Evolutionary conservation across 2,113 vertebrate genomes (phyloP).

Genomic region (Sylvia atricapilla): DNA sequence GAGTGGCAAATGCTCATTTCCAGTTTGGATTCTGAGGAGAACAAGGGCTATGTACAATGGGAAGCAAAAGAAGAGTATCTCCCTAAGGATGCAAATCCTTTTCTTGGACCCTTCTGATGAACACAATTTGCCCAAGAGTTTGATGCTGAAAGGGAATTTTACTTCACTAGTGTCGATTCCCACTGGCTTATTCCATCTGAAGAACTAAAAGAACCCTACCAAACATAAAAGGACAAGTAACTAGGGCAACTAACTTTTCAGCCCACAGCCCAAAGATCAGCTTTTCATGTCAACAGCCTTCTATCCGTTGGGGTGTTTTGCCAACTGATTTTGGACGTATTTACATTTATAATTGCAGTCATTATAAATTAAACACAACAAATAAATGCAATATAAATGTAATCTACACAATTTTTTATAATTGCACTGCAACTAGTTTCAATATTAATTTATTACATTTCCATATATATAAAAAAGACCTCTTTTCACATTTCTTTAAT

Average conservation of each 20-base stretch:
- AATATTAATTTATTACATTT: slow-evolving; percentile 58
- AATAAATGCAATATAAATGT: slow-evolving; percentile 62
- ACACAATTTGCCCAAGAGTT: neutral
- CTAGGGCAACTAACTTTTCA: neutral
- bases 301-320: neutral
- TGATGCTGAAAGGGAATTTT: neutral
- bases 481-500: slow-evolving; percentile 45
- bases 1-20: neutral
- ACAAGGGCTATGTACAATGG: neutral
- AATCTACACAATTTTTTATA: neutral
- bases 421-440: slow-evolving; percentile 10
- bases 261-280: neutral
- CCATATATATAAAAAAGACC: slow-evolving; percentile 25
- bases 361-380: slow-evolving; percentile 1
- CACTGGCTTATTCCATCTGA: neutral
- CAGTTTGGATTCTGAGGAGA: neutral
- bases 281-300: neutral
- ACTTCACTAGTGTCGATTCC: neutral
- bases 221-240: neutral
- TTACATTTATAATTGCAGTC: slow-evolving; percentile 58
- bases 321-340: neutral
- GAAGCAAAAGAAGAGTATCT: neutral
- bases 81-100: neutral
- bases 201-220: neutral
- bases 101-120: neutral